phyloP scores from a whole-genome alignment of 2,888 invertebrate species.

The Trichopria drosophilae region DNA sequence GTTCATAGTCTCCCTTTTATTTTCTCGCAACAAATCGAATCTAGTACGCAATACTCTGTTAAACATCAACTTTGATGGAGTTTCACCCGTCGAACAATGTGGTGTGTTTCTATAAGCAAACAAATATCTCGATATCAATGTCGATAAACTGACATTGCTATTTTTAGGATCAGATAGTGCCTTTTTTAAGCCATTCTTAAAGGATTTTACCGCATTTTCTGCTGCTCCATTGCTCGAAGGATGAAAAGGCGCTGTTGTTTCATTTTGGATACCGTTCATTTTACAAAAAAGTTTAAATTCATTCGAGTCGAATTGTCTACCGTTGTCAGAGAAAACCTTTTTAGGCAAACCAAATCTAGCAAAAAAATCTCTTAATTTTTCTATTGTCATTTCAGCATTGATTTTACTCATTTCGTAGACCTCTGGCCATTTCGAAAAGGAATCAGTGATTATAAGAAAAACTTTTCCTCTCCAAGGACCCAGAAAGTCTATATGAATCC shows the following conservation, averaged over 20 bases:
- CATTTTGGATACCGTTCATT: constrained; percentile 28
- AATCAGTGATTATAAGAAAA: constrained; percentile 34
- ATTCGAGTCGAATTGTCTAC: constrained; percentile 26
- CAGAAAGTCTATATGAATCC: constrained; percentile 32
- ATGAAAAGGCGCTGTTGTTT: constrained; percentile 29
- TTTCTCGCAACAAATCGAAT: constrained; percentile 16
- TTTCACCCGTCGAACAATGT: constrained; percentile 27
- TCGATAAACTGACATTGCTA: not conserved
- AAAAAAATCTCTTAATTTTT: constrained; percentile 26
- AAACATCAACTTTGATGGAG: constrained; percentile 28
- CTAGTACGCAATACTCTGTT: constrained; percentile 15
- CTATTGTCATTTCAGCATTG: constrained; percentile 20
- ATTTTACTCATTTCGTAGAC: constrained; percentile 29
- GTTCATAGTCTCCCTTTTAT: not conserved
- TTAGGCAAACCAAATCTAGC: constrained; percentile 30
- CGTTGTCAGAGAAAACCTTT: constrained; percentile 34
- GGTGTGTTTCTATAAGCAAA: constrained; percentile 23
- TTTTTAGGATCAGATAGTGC: constrained; percentile 8
- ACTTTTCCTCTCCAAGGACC: constrained; percentile 27
- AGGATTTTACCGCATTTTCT: constrained; percentile 34
- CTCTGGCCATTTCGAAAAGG: constrained; percentile 36
- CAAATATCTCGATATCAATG: constrained; percentile 7
- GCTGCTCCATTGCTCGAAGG: constrained; percentile 31
- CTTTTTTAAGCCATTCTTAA: constrained; percentile 30
- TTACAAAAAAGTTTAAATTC: constrained; percentile 26